Percentiles rank a stretch among this genome's conserved stretches.
phyloP scores from a whole-genome alignment of 2,113 vertebrate genomes.

The Isurus oxyrinchus region DNA sequence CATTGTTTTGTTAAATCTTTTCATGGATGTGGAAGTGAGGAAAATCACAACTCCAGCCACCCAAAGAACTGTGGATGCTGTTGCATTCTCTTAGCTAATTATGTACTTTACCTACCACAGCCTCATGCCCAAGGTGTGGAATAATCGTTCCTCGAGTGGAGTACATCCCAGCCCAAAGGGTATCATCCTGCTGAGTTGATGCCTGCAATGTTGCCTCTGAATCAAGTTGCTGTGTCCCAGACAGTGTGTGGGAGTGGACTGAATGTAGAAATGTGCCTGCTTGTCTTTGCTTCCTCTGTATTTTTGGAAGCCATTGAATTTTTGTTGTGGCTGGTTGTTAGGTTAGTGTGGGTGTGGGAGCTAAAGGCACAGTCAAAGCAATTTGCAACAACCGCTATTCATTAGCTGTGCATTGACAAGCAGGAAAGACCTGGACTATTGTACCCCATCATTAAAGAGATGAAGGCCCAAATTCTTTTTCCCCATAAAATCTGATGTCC shows the following conservation, averaged over 20 bases:
- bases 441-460: background rate
- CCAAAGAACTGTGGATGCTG: background rate
- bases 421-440: background rate
- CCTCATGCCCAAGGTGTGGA: background rate
- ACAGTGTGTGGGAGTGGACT: conserved; percentile 5
- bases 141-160: background rate
- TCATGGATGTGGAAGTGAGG: background rate
- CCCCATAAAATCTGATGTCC: background rate
- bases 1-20: too few relatives aligned
- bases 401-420: background rate
- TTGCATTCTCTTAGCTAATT: background rate
- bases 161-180: background rate
- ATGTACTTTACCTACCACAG: background rate
- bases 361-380: background rate
- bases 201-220: background rate
- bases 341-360: conserved; percentile 2
- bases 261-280: background rate
- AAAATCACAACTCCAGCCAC: background rate
- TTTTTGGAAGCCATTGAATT: conserved; percentile 9
- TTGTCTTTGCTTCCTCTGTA: conserved; percentile 11
- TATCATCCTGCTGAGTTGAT: background rate
- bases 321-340: background rate
- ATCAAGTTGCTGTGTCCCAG: background rate
- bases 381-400: background rate
- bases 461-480: background rate